Base-by-base conservation (phyloP, 2,888 invertebrate species). In the Trichogramma dendrolimi region DNA sequence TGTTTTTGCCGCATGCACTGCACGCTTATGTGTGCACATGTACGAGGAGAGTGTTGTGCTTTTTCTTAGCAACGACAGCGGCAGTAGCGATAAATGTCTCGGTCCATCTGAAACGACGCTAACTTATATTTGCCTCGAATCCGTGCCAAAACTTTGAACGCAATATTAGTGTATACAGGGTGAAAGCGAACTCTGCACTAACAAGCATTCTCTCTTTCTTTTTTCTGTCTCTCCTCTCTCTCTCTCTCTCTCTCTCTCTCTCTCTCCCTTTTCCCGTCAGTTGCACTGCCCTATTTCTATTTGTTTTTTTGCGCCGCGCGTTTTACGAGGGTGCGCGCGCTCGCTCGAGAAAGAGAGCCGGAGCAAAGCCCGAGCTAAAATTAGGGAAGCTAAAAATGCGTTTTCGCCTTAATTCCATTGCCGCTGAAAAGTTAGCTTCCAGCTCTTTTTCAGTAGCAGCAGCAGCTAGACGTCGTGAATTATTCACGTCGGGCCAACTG, bases 21-120 rank as follows among this genome's bases (percentile, higher is more conserved):
- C 11, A 10, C 47, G 14, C 42, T 42, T 10, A 14, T 14, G 14
- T 14, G 14, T 14, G 14, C 14, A 14, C 14, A 14, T 14, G 14
- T 14, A 14, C 14, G 14, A 14, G 14, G 14, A 14, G 14, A 14
- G 14, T 14, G 14, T 14, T 14, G 14, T 14, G 14, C 14, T 14
- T 14, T 14, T 14, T 14, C 14, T 14, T 14, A 14, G 14, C 14
- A 14, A 14, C 14, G 14, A 14, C 38, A 8, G 49, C 48, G n/a
- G 10, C 40, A 14, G 14, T 14, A 14, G 51, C 43, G 54, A 53
- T 60, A 54, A 60, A 60, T 43, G 49, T 54, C 59, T 49, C 54
- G 54, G 42, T 43, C 42, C 53, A 60, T 54, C 54, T 60, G 54
- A 27, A 6, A 44, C 39, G 55, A 55, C 14, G 49, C 40, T 43